Conservation (phyloP, 2,113 vertebrate genomes). For the Chionodraco myersi region DNA sequence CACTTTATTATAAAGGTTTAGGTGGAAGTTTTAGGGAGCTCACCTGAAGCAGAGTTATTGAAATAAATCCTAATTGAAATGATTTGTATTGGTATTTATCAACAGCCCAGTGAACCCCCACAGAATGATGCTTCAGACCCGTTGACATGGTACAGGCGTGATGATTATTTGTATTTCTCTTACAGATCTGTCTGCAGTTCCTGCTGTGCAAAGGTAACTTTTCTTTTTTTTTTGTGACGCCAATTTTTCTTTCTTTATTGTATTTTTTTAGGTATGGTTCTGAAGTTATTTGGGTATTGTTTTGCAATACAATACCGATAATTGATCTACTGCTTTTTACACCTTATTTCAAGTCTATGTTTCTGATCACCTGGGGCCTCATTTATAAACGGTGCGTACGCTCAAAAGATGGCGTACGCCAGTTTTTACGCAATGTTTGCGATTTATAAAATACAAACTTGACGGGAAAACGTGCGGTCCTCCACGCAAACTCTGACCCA, state of each 20-base stretch:
- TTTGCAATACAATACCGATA: not conserved
- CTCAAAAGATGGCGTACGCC: too few species aligned
- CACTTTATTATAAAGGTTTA: too few species aligned
- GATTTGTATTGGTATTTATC: too few species aligned
- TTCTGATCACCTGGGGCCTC: conserved; percentile 20
- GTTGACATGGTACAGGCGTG: not conserved
- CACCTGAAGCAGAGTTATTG: too few species aligned
- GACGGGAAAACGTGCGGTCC: too few species aligned
- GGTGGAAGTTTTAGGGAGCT: too few species aligned
- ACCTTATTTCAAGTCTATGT: not conserved
- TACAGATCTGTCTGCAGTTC: conserved; percentile 90
- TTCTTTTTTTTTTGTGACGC: not conserved
- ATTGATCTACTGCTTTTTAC: not conserved
- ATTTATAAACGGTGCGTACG: not conserved
- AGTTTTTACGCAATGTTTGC: too few species aligned
- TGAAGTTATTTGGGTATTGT: not conserved
- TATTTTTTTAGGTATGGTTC: not conserved
- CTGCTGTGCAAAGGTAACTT: conserved; percentile 94
- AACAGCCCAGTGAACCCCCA: too few species aligned
- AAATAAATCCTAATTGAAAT: too few species aligned
- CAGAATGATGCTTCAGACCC: not conserved
- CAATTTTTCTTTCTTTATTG: not conserved
- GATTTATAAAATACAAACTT: too few species aligned
- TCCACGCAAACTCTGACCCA: too few species aligned
- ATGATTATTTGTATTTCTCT: conserved; percentile 36